Percentiles rank a stretch among this genome's conserved stretches.
Conservation (phyloP, 2,888 invertebrate species). For the Sylvicola cinctus region DNA sequence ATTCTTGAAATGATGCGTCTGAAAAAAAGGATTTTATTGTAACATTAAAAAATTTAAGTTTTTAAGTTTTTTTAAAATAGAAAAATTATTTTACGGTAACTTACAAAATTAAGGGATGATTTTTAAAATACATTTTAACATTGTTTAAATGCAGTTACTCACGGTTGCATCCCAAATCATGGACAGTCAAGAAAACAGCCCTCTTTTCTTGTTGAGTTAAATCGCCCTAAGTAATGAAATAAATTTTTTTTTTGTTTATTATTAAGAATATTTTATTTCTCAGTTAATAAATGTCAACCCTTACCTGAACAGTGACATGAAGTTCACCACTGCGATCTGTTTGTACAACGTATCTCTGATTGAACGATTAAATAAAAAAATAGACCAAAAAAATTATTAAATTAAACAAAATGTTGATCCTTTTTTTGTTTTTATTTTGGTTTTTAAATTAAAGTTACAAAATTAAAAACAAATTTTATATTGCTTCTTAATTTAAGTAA, state of each 20-base stretch:
- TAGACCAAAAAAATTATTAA: slow-evolving; percentile 3
- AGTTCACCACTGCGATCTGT: slow-evolving; percentile 55
- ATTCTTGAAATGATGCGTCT: slow-evolving; percentile 68
- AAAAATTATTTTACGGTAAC: too few species aligned
- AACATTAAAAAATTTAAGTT: background rate
- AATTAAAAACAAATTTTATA: too few species aligned
- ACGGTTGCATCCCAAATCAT: slow-evolving; percentile 73
- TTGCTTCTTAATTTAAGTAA: too few species aligned
- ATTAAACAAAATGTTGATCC: too few species aligned
- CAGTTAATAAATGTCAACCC: slow-evolving; percentile 8
- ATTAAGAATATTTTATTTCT: background rate
- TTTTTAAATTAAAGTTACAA: too few species aligned
- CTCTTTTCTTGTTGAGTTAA: slow-evolving; percentile 57
- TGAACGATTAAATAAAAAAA: slow-evolving; percentile 23
- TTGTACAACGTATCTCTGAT: slow-evolving; percentile 54
- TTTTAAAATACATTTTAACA: too few species aligned
- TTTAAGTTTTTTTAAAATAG: too few species aligned
- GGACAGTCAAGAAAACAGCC: slow-evolving; percentile 71
- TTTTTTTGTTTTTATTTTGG: too few species aligned
- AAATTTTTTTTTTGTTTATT: background rate
- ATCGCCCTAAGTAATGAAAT: slow-evolving; percentile 40
- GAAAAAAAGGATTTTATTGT: slow-evolving; percentile 4
- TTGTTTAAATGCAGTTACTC: slow-evolving; percentile 21
- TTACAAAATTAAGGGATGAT: too few species aligned
- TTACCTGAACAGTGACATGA: slow-evolving; percentile 58